Conservation (phyloP, 2,113 vertebrate species). For the Brevimyrus niger region DNA sequence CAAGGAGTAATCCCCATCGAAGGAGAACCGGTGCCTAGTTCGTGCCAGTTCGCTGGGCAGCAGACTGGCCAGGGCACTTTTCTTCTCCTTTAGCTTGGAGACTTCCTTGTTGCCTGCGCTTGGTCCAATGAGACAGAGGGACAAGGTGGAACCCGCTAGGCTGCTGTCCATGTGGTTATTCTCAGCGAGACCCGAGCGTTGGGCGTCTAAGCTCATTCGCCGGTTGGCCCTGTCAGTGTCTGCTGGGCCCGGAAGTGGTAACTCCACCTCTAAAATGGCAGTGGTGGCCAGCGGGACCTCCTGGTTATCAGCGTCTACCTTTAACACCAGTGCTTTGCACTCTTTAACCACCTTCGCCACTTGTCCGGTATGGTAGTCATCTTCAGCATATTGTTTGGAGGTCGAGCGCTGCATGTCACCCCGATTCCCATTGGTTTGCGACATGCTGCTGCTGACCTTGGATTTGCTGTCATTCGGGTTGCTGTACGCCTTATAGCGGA, state of each 20-base stretch:
- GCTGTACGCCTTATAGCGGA: conserved; percentile 84
- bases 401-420: conserved; percentile 45
- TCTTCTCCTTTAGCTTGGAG: conserved; percentile 60
- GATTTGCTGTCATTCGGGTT: conserved; percentile 59
- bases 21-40: conserved; percentile 82
- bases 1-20: conserved; percentile 83
- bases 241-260: conserved; percentile 12
- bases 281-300: conserved; percentile 42
- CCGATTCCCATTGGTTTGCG: conserved; percentile 74
- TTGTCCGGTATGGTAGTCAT: conserved; percentile 47
- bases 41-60: conserved; percentile 71
- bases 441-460: conserved; percentile 69
- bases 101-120: conserved; percentile 57
- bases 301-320: conserved; percentile 41
- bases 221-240: conserved; percentile 32
- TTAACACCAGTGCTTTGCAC: conserved; percentile 61
- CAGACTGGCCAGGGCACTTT: conserved; percentile 51
- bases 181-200: conserved; percentile 54
- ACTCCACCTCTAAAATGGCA: conserved; percentile 51
- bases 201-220: conserved; percentile 53
- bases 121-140: conserved; percentile 76
- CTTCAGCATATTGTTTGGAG: conserved; percentile 58
- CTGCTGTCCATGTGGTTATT: conserved; percentile 70
- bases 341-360: conserved; percentile 50
- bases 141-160: conserved; percentile 72